phyloP scores from a whole-genome alignment of 1,140 invertebrate genomes.

The Diachasmimorpha longicaudata region DNA sequence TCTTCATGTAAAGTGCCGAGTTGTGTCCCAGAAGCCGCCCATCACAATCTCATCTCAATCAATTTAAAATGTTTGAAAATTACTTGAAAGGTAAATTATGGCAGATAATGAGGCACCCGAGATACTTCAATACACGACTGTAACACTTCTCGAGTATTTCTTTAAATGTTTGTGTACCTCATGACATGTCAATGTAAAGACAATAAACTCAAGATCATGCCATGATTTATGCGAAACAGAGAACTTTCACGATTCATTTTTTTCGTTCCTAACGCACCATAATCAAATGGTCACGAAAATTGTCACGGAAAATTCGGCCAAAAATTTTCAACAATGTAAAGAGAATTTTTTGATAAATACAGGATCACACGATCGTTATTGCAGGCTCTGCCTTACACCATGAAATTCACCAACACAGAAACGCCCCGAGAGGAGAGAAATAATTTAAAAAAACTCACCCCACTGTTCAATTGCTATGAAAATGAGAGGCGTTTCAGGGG shows the following conservation, averaged over 20 bases:
- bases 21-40: constrained; percentile 20
- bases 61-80: constrained; percentile 21
- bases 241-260: not conserved
- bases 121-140: not conserved
- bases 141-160: not conserved
- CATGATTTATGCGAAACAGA: not conserved
- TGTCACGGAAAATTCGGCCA: no score
- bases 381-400: constrained; percentile 10
- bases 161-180: not conserved
- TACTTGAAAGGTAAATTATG: not conserved
- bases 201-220: not conserved
- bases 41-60: constrained; percentile 28
- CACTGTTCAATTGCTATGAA: constrained; percentile 15
- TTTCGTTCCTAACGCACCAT: not conserved
- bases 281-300: no score
- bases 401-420: not conserved
- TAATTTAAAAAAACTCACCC: not conserved
- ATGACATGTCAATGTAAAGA: not conserved
- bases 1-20: constrained; percentile 25
- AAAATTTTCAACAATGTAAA: no score
- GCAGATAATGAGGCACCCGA: not conserved
- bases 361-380: constrained; percentile 10
- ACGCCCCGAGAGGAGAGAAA: not conserved
- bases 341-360: not conserved
- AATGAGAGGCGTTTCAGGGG: constrained; percentile 12